A percentile compares a stretch with the other conserved stretches of the same genome.
Conservation (phyloP, 2,888 invertebrate genomes). For the Zaprionus bogoriensis region DNA sequence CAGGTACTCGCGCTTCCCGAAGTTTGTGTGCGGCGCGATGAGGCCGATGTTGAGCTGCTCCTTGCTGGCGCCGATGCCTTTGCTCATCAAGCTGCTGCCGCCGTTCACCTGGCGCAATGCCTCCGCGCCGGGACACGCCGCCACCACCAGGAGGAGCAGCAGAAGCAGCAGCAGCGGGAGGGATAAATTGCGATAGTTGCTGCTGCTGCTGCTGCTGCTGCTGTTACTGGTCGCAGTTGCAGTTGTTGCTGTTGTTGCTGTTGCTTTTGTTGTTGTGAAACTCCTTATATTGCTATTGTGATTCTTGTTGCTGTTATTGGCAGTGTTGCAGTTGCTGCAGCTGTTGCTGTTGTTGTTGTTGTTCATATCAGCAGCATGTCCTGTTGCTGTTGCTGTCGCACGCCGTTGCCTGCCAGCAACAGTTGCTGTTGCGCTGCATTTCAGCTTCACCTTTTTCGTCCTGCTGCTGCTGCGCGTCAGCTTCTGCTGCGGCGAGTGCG, state of each 20-base stretch:
- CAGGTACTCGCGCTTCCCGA: conserved; percentile 86
- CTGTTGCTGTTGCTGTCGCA: conserved; percentile 13
- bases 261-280: conserved; percentile 17
- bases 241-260: conserved; percentile 11
- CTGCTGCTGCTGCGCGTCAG: conserved; percentile 23
- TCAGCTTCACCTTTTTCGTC: conserved; percentile 53
- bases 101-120: conserved; percentile 78
- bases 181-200: not conserved
- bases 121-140: conserved; percentile 35
- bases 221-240: not conserved
- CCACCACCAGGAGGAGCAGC: conserved; percentile 43
- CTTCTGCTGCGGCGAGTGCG: conserved; percentile 5
- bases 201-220: not conserved
- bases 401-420: conserved; percentile 27
- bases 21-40: conserved; percentile 83
- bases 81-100: conserved; percentile 67
- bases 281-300: conserved; percentile 52
- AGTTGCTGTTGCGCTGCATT: conserved; percentile 33
- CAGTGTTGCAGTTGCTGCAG: conserved; percentile 35
- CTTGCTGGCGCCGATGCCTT: conserved; percentile 75
- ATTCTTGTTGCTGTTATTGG: conserved; percentile 36
- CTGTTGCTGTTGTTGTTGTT: conserved; percentile 15
- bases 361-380: conserved; percentile 9
- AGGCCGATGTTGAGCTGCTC: conserved; percentile 82
- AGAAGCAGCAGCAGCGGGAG: conserved; percentile 11